phyloP scores from a whole-genome alignment of 1,140 invertebrate genomes.

The Aporrectodea caliginosa region DNA sequence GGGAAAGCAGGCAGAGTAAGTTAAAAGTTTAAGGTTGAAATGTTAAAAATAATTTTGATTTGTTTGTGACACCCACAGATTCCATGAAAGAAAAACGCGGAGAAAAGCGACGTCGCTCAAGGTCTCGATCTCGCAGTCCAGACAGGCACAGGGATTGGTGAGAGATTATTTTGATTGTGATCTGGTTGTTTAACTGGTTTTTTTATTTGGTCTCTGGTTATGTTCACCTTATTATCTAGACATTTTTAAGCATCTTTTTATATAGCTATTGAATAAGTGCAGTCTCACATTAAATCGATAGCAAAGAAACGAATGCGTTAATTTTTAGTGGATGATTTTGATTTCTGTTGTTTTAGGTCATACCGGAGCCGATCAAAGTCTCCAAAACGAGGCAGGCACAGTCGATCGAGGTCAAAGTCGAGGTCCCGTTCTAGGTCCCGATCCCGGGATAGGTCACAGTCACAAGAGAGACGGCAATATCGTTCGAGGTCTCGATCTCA shows the following conservation, averaged over 20 bases:
- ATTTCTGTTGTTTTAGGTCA: not conserved
- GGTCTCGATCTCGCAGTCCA: conserved; percentile 18
- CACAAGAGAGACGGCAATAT: not conserved
- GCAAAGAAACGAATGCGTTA: not conserved
- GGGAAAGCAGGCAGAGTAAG: too few species aligned
- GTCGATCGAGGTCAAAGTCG: not conserved
- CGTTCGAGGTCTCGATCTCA: not conserved
- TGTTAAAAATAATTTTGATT: too few species aligned
- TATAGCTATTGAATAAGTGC: too few species aligned
- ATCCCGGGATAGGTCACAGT: not conserved
- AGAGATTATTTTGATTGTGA: too few species aligned
- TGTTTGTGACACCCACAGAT: too few species aligned
- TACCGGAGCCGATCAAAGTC: not conserved
- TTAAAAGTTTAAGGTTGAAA: too few species aligned
- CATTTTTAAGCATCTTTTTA: too few species aligned
- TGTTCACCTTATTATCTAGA: too few species aligned
- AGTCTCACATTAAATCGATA: too few species aligned
- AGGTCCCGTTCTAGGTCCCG: not conserved
- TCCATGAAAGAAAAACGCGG: too few species aligned
- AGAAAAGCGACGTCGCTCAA: conserved; percentile 1
- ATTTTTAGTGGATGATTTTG: not conserved
- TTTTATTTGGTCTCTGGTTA: too few species aligned
- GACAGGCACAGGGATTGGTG: conserved; percentile 35
- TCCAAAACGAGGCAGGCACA: not conserved
- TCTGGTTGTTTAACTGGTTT: too few species aligned